Evolutionary conservation across 2,113 vertebrate species (phyloP).

Genomic region (Choloepus hoffmanni): DNA sequence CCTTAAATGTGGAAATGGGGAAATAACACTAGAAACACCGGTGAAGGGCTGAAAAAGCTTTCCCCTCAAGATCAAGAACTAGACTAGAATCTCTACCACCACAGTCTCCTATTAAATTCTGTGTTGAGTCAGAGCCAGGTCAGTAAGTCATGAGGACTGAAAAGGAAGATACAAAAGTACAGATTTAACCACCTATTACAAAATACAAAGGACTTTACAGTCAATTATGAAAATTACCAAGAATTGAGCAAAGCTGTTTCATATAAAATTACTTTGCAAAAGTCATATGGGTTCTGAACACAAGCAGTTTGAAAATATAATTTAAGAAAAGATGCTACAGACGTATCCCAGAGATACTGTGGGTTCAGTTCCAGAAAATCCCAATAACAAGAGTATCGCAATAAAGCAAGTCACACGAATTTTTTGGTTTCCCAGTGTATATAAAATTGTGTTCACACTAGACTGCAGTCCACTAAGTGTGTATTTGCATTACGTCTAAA

Average conservation of each 20-base stretch:
- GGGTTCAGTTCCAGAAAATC: too few species aligned
- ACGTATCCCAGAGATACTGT: too few species aligned
- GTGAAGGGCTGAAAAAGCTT: neutral
- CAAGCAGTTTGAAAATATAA: neutral
- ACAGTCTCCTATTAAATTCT: neutral
- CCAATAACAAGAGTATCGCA: too few species aligned
- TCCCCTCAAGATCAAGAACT: neutral
- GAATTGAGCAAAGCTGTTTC: neutral
- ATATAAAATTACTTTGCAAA: neutral
- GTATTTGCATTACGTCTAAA: too few species aligned
- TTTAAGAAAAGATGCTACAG: neutral
- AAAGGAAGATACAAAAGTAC: neutral
- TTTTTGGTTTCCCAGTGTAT: too few species aligned
- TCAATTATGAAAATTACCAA: neutral
- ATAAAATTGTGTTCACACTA: too few species aligned
- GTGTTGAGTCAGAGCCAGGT: neutral
- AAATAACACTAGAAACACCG: neutral
- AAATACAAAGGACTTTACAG: neutral
- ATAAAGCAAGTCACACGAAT: too few species aligned
- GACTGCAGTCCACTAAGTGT: too few species aligned
- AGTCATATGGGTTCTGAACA: neutral
- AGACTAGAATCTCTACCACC: neutral
- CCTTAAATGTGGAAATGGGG: neutral
- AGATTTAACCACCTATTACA: neutral
- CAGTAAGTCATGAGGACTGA: neutral